Conservation (phyloP, 2,797 vertebrate genomes). For the Acanthis flammea region DNA sequence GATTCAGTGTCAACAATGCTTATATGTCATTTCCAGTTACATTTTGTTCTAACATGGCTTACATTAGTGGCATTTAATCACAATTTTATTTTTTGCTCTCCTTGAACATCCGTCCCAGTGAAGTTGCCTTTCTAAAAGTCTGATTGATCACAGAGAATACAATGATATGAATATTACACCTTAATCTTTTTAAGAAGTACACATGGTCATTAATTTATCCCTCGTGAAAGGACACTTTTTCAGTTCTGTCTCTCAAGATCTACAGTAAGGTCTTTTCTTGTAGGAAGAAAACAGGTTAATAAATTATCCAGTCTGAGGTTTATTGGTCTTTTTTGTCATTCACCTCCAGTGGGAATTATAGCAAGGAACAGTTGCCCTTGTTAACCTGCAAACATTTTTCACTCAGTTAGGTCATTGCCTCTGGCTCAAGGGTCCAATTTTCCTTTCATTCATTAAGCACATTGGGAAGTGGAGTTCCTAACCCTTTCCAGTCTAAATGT, state of each 20-base stretch:
- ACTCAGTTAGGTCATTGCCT: slow-evolving; percentile 87
- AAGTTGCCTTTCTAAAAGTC: not conserved
- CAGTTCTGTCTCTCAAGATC: slow-evolving; percentile 33
- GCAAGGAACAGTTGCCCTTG: slow-evolving; percentile 83
- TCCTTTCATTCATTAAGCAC: slow-evolving; percentile 91
- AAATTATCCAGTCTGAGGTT: slow-evolving; percentile 68
- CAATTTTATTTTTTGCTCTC: not conserved
- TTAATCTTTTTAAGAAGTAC: not conserved
- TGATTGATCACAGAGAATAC: not conserved
- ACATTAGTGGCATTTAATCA: not conserved
- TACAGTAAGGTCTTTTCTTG: slow-evolving; percentile 57
- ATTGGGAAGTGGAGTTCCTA: slow-evolving; percentile 93
- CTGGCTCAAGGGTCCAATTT: slow-evolving; percentile 87
- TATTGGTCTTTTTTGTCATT: slow-evolving; percentile 74
- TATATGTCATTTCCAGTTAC: slow-evolving; percentile 4
- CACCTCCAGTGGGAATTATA: slow-evolving; percentile 73
- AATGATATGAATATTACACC: not conserved
- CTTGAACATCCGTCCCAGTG: not conserved
- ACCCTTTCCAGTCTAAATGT: slow-evolving; percentile 89
- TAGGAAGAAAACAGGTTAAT: slow-evolving; percentile 72
- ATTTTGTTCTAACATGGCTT: slow-evolving; percentile 24
- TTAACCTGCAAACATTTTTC: slow-evolving; percentile 95
- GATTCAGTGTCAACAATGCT: slow-evolving; percentile 2
- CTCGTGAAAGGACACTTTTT: slow-evolving; percentile 23
- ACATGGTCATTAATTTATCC: not conserved